Evolutionary conservation across 2,113 vertebrate species (phyloP).

Genomic region (Malurus elegans): DNA sequence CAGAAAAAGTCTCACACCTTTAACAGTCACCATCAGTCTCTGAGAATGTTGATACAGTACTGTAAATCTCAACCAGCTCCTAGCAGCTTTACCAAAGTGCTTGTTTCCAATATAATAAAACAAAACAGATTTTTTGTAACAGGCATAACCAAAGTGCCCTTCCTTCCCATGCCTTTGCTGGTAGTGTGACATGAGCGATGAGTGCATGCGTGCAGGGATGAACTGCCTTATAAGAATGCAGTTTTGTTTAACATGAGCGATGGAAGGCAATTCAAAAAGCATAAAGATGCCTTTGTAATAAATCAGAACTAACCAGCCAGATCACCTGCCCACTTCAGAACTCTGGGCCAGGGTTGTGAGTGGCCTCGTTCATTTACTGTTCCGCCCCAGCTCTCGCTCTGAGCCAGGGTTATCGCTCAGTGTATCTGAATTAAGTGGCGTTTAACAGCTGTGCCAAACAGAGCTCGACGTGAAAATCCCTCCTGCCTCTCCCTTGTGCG

Average conservation of each 20-base stretch:
- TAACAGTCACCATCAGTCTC: background rate
- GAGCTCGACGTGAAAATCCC: background rate
- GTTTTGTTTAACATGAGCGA: background rate
- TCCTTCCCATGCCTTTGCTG: background rate
- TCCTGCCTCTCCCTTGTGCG: background rate
- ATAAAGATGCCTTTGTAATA: constrained; percentile 37
- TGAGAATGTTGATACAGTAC: background rate
- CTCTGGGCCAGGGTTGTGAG: background rate
- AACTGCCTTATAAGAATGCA: background rate
- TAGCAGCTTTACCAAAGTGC: background rate
- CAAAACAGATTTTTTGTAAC: background rate
- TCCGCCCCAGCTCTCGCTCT: background rate
- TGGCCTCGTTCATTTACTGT: background rate
- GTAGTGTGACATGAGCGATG: background rate
- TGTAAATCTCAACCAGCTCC: background rate
- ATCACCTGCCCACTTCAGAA: background rate
- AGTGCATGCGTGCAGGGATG: background rate
- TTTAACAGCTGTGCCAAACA: background rate
- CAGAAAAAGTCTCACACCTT: background rate
- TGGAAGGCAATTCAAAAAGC: constrained; percentile 9
- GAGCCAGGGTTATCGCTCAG: background rate
- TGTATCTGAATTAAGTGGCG: background rate
- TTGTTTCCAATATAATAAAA: background rate
- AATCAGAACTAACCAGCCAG: constrained; percentile 20
- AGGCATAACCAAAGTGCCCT: background rate